A percentile compares a stretch with the other conserved stretches of the same genome.
Evolutionary conservation across 2,797 vertebrate genomes (phyloP).

Genomic region (Hoplostethus atlanticus): DNA sequence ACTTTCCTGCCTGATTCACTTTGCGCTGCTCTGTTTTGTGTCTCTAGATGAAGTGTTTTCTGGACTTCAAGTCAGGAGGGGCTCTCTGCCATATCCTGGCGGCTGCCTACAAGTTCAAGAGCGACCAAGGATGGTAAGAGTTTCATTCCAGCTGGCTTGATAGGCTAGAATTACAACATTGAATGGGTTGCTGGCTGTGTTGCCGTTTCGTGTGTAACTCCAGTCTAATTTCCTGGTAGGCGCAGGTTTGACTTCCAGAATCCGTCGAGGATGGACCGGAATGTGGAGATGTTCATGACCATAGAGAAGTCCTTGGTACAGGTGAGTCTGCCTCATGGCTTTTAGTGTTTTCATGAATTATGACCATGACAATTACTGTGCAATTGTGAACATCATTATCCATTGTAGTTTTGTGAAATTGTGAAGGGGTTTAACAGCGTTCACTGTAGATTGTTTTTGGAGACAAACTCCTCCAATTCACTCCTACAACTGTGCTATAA

Average conservation of each 20-base stretch:
- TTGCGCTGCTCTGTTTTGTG: constrained; percentile 32
- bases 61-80: constrained; percentile 98
- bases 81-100: constrained; percentile 96
- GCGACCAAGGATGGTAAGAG: constrained; percentile 98
- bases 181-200: constrained; percentile 44
- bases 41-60: constrained; percentile 94
- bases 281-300: constrained; percentile 99
- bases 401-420: too few relatives aligned
- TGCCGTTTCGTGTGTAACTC: constrained; percentile 78
- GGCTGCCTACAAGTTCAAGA: constrained; percentile 99
- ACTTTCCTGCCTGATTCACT: neutral
- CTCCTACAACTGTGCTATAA: neutral
- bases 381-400: too few relatives aligned
- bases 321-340: constrained; percentile 75
- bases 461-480: neutral
- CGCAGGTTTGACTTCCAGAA: constrained; percentile 99
- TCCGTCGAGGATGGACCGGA: constrained; percentile 97
- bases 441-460: too few relatives aligned
- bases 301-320: constrained; percentile 97
- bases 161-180: neutral
- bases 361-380: too few relatives aligned
- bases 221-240: constrained; percentile 88
- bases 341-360: neutral
- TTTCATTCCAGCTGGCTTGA: constrained; percentile 60
- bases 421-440: too few relatives aligned